Evolutionary conservation across 1,140 invertebrate genomes (phyloP), one percentile per base, ranked within the genome.

Genomic region (Vanessa tameamea): DNA sequence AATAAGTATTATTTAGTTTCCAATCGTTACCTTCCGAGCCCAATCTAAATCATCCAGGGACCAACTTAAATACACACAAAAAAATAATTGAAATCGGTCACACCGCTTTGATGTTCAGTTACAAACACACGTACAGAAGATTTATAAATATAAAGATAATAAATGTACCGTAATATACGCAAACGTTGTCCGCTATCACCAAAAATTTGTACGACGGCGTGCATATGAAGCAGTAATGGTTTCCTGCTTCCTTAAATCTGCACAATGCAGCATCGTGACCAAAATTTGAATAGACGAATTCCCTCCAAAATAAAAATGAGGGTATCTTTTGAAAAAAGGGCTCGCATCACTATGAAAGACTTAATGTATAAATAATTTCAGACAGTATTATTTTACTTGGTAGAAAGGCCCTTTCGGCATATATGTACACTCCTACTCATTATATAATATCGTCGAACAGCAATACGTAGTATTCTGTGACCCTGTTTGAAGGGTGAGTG

Each of bases 201-300:
- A 64, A 88, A 51, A 89, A 85, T 82, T 86, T 81, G 74, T 75
- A 77, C 77, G 79, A 86, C 82, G 84, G 76, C 75, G 79, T 82
- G 82, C 86, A 86, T 82, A 84, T 86, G 83, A 76, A 81, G 84
- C 79, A 72, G 78, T 91, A 90, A 91, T 91, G 89, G 89, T 82
- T 89, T 91, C 87, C 89, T 82, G 87, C 78, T 91, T 89, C 87
- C 86, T 88, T 81, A 72, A 84, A 81, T 78, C 78, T 72, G 64
- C 82, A 89, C 86, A 88, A 90, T 89, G 78, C 80, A 77, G 70
- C 73, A 76, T 72, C 79, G 77, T 82, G 84, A 84, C 81, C 82
- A 87, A 88, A 88, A 88, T 87, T 82, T 87, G 83, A 85, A 85
- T 81, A 82, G 75, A 73, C 68, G 73, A 72, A 63, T 48, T 72